Evolutionary conservation across 2,888 invertebrate genomes (phyloP).

Genomic region (Neria commutata): DNA sequence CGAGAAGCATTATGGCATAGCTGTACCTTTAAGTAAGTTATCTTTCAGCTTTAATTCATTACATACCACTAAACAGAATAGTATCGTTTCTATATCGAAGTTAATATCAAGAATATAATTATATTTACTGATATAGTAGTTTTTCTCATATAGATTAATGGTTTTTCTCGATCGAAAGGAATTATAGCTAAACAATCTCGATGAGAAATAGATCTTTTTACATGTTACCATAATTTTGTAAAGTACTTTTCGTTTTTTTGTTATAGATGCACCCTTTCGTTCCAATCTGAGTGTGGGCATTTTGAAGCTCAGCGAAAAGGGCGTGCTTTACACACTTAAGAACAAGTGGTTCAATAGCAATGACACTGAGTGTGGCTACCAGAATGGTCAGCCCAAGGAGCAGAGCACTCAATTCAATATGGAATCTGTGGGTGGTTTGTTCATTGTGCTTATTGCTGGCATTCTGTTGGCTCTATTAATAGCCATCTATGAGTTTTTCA

Average conservation of each 20-base stretch:
- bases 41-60: background rate
- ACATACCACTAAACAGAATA: too few relatives aligned
- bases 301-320: slow-evolving; percentile 89
- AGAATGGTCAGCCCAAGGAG: slow-evolving; percentile 4
- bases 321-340: slow-evolving; percentile 78
- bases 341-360: slow-evolving; percentile 88
- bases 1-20: slow-evolving; percentile 93
- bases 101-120: too few relatives aligned
- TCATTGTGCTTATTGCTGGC: slow-evolving; percentile 81
- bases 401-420: slow-evolving; percentile 37
- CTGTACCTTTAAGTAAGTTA: slow-evolving; percentile 82
- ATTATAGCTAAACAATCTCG: too few relatives aligned
- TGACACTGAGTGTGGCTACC: slow-evolving; percentile 56
- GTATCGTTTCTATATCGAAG: too few relatives aligned
- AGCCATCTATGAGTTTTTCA: slow-evolving; percentile 82
- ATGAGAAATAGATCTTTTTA: too few relatives aligned
- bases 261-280: slow-evolving; percentile 75
- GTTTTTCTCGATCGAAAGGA: too few relatives aligned
- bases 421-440: slow-evolving; percentile 81
- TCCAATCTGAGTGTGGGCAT: slow-evolving; percentile 86
- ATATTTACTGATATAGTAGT: too few relatives aligned
- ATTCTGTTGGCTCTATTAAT: slow-evolving; percentile 72
- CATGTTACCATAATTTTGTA: background rate
- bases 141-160: too few relatives aligned
- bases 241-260: slow-evolving; percentile 6